Base-by-base conservation (phyloP, 2,888 invertebrate genomes). In the Ochlodes sylvanus region DNA sequence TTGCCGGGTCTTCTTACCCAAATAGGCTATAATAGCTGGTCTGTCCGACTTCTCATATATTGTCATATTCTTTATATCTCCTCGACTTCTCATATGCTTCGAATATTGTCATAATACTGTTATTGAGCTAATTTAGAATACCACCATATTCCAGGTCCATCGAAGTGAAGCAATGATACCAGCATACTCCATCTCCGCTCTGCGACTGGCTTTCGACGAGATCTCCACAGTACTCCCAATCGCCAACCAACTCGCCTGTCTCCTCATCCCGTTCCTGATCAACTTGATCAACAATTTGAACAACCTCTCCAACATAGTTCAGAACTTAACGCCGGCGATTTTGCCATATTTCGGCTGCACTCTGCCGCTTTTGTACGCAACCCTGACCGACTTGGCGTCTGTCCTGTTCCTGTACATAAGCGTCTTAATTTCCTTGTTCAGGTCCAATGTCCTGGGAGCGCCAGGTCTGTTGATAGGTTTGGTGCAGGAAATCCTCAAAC, bases 311-410 rank as follows among this genome's bases (percentile, higher is more conserved):
- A 93, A 93, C 54, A 92, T 93, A 0, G 89, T 93, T 0, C 92
- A 92, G 60, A 93, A 93, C 61, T 65, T 93, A 1, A 93, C 92
- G 0, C 92, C 92, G 17, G 92, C 93, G 0, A 68, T 92, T 0
- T 52, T 93, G 0, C 93, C 92, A 0, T 92, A 92, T 67, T 93
- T 93, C 15, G 93, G 92, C 0, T 92, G 93, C 34, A 93, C 93
- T 0, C 58, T 93, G 1, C 92, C 92, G 0, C 75, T 93, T 0
- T 42, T 93, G 0, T 92, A 93, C 17, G 92, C 92, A 0, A 92
- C 92, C 0, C 73, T 93, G 58, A 92, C 92, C 0, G 92, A 93
- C 70, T 58, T 93, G 0, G 92, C 93, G 0, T 92, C 92, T 0
- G 92, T 93, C 0, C 57, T 93, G 0, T 92, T 93, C 70, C 67